Evolutionary conservation across 2,888 invertebrate genomes (phyloP).

Genomic region (Seira ritae): DNA sequence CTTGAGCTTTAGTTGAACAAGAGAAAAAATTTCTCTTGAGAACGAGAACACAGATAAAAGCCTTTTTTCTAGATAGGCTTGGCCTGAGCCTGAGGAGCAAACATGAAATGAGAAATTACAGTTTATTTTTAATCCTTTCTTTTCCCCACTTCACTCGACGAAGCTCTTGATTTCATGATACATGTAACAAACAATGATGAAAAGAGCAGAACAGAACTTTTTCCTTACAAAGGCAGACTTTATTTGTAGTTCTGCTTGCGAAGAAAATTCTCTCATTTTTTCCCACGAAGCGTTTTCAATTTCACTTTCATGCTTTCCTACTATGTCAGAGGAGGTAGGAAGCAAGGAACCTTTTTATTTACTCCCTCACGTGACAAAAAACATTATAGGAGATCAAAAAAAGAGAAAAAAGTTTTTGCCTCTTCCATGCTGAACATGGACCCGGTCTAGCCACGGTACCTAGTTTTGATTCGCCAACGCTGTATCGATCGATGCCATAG

Average conservation of each 20-base stretch:
- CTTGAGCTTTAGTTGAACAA: background rate
- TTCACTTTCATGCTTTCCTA: slow-evolving; percentile 14
- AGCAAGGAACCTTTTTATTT: slow-evolving; percentile 6
- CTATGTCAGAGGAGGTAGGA: no score
- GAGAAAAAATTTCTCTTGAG: background rate
- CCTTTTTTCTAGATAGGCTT: no score
- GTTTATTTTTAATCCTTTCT: slow-evolving; percentile 20
- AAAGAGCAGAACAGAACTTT: background rate
- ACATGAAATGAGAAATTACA: background rate
- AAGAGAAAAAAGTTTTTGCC: background rate
- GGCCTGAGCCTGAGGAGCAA: background rate
- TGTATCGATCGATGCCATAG: slow-evolving; percentile 10
- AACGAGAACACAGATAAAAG: background rate
- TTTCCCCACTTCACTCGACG: background rate
- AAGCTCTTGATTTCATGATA: background rate
- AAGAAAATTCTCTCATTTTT: background rate
- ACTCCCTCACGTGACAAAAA: slow-evolving; percentile 21
- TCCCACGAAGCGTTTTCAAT: slow-evolving; percentile 19
- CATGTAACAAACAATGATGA: background rate
- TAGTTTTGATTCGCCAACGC: background rate
- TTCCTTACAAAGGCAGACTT: background rate
- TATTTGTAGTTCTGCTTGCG: background rate
- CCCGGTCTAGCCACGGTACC: background rate
- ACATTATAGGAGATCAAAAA: slow-evolving; percentile 5
- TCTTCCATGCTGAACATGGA: no score